These are phyloP conservation scores for Hycleus cichorii DNA, from an alignment of 1,140 invertebrate species.

Conservation along the genomic window DNA sequence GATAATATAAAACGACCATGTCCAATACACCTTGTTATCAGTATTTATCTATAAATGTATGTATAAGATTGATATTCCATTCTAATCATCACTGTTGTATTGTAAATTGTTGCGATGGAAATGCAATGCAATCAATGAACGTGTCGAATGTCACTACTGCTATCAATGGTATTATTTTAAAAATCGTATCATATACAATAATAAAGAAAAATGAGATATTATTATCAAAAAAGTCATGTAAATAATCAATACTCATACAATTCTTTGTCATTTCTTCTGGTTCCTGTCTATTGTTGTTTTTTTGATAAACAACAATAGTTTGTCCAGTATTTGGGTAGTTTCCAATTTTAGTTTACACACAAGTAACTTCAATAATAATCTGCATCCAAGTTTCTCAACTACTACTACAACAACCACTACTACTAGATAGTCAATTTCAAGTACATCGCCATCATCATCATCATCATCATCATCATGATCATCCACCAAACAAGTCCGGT, in stretches of 20 bases:
- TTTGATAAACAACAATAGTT: neutral
- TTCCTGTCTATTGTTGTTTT: neutral
- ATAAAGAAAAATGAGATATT: slow-evolving; percentile 2
- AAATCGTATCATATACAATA: neutral
- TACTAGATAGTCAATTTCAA: neutral
- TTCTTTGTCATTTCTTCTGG: neutral
- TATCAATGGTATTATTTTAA: neutral
- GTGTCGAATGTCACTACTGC: neutral
- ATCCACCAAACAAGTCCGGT: neutral
- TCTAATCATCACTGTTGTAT: neutral
- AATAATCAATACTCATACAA: no score
- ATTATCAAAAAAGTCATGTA: neutral
- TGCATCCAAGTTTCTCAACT: neutral
- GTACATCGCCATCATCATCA: neutral
- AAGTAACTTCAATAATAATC: neutral
- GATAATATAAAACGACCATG: neutral
- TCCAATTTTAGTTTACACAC: no score
- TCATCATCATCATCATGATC: no score
- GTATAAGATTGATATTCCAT: slow-evolving; percentile 8
- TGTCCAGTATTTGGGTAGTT: no score
- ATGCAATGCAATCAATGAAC: slow-evolving; percentile 3
- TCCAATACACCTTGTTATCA: slow-evolving; percentile 12
- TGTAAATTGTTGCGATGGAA: slow-evolving; percentile 9
- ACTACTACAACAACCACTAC: neutral
- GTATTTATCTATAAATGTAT: slow-evolving; percentile 4